Evolutionary conservation across 2,797 vertebrate species (phyloP), one percentile per base, ranked within the genome.

Genomic region (Anguilla megastoma): DNA sequence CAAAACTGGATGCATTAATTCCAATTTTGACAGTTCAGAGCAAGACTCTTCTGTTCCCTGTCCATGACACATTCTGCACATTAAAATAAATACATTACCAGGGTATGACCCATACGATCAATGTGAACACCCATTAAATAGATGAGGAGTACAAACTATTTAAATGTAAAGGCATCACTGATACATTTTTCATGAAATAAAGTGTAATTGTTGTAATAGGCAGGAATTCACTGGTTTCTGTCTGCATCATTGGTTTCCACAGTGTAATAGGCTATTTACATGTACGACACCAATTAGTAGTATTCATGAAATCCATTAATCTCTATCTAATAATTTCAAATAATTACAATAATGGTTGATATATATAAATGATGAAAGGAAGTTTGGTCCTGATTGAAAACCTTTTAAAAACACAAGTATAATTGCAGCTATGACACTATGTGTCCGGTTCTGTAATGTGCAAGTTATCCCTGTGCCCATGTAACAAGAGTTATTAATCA

Each of bases 21-120:
- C 54, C 52, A 80, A 74, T 50, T 50, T n/a, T 24, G 50, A 84
- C 24, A 52, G n/a, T 84, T 84, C 82, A 84, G n/a, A n/a, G 76
- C 74, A 82, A 60, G 74, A 79, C 74, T 41, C 33, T 1, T 41
- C 30, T 36, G 0, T 41, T 36, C 74, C n/a, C 74, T 41, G 18
- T 41, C 74, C 30, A 41, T 79, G 74, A 79, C 74, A 79, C 74
- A 79, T 41, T 79, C 74, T 21, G 3, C 74, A 36, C 74, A 36
- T 79, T 36, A 79, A 79, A 79, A 36, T 36, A 79, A 41, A 16
- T 41, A 18, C 27, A 79, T 45, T 85, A 60, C n/a, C 30, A 3
- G 33, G 36, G 41, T 71, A 36, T 7, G 30, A 10, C 33, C 30
- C 52, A 18, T 21, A 36, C 18, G 84, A 36, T 60, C 60, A 33